Base-by-base conservation (phyloP, 2,113 vertebrate genomes). In the Pithys albifrons region DNA sequence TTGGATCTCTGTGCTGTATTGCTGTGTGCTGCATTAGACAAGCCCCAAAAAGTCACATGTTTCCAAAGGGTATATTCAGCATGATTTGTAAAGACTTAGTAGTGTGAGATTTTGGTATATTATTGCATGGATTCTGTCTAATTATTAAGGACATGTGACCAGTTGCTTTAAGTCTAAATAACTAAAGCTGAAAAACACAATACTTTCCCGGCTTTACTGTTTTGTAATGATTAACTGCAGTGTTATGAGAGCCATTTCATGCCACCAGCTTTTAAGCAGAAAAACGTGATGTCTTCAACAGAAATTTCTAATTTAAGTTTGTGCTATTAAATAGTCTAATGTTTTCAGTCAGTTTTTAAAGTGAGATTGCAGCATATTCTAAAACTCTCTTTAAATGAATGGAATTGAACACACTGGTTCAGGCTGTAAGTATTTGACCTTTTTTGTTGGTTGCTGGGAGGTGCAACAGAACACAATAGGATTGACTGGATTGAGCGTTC, bases 141-240 rank as follows among this genome's bases (percentile, higher is more conserved):
- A 90, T 89, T 93, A 80, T 84, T 94, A 80, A 77, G 37, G 61
- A 29, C 92, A 90, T 95, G 83, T 96, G 93, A 95, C 81, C 28
- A 55, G 2, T 84, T 86, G 55, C 82, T 90, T 86, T 86, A 72
- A 88, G 52, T 78, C 61, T 89, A 75, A 89, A 75, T 91, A 95
- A 80, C 69, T 75, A 74, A 84, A 80, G 80, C 89, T 89, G 52
- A 83, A 94, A 72, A 95, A 39, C 78, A 94, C 88, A 92, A 39
- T 95, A 62, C 65, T 93, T 88, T 19, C 76, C 37, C 1, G 4
- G 76, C 86, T 85, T 58, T 73, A 51, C 57, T 89, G 46, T 87
- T 89, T 83, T 93, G 65, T 93, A 96, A 95, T 96, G 54, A 96
- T 96, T 96, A 96, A 97, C 96, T 87, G 31, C 73, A 54, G 39